Conservation (phyloP, 2,797 vertebrate genomes). For the Calcarius lapponicus region DNA sequence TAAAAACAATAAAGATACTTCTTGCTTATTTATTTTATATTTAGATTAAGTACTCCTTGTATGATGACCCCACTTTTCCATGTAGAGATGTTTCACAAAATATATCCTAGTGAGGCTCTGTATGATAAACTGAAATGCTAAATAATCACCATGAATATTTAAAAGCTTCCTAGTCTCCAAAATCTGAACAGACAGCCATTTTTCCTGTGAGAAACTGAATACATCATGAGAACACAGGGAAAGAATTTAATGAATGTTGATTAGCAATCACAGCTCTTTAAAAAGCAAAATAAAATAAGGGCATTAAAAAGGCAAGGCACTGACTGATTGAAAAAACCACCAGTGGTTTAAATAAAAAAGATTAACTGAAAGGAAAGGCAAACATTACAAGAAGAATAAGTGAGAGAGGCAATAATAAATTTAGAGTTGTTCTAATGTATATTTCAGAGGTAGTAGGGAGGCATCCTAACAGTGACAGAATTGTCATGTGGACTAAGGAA, state of each 20-base stretch:
- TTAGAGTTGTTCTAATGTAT: not conserved
- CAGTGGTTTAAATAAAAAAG: not conserved
- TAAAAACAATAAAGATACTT: not conserved
- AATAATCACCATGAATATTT: slow-evolving; percentile 20
- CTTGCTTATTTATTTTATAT: not conserved
- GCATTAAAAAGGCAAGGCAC: not conserved
- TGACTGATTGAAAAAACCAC: not conserved
- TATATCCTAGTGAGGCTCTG: not conserved
- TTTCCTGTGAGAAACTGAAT: not conserved
- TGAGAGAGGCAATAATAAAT: not conserved
- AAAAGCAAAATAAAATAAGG: not conserved
- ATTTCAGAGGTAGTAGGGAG: not conserved
- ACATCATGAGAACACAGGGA: not conserved
- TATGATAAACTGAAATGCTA: not conserved
- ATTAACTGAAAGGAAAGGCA: not conserved
- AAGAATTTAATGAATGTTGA: not conserved
- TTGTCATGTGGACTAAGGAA: not conserved
- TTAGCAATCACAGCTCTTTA: slow-evolving; percentile 3
- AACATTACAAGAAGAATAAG: not conserved
- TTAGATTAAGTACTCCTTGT: not conserved
- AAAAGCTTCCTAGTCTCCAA: not conserved
- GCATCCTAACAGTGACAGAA: not conserved
- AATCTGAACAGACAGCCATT: not conserved
- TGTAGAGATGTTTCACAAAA: not conserved
- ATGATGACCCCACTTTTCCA: not conserved